Evolutionary conservation across 92 coral and sea anemone species (phyloP).

Genomic region (Bergia puertoricense): DNA sequence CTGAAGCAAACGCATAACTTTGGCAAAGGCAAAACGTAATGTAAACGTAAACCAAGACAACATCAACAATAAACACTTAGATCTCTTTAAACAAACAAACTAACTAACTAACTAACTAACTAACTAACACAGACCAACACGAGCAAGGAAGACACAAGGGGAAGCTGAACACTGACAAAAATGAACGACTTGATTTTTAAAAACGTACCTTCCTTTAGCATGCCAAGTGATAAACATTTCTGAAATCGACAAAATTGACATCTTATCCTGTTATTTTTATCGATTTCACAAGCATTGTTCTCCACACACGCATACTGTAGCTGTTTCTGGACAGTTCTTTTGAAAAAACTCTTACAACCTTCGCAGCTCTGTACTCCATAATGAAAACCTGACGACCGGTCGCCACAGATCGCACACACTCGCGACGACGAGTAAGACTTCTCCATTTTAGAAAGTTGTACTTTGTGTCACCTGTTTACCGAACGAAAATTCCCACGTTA

Average conservation of each 20-base stretch:
- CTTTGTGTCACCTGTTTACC: neutral
- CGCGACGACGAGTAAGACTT: constrained; percentile 55
- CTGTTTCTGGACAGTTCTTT: constrained; percentile 88
- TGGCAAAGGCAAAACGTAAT: no score
- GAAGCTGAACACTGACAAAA: no score
- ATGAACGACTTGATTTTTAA: no score
- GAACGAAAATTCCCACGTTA: constrained; percentile 11
- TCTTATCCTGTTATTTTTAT: constrained; percentile 86
- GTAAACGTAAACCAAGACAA: no score
- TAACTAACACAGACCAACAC: neutral
- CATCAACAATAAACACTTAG: no score
- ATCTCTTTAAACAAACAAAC: neutral
- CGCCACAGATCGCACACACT: constrained; percentile 86
- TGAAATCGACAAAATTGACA: constrained; percentile 93
- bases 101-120: neutral
- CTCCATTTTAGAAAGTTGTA: constrained; percentile 38
- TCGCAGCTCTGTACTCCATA: constrained; percentile 95
- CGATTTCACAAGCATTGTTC: constrained; percentile 87
- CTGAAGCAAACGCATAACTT: no score
- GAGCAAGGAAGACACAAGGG: neutral
- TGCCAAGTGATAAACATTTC: constrained; percentile 81
- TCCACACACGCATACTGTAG: constrained; percentile 89
- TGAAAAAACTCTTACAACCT: constrained; percentile 92
- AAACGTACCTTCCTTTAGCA: constrained; percentile 85
- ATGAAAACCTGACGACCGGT: constrained; percentile 90